These are phyloP conservation scores for Antigone vipio DNA, from an alignment of 2,113 vertebrate species.

Conservation along the genomic window DNA sequence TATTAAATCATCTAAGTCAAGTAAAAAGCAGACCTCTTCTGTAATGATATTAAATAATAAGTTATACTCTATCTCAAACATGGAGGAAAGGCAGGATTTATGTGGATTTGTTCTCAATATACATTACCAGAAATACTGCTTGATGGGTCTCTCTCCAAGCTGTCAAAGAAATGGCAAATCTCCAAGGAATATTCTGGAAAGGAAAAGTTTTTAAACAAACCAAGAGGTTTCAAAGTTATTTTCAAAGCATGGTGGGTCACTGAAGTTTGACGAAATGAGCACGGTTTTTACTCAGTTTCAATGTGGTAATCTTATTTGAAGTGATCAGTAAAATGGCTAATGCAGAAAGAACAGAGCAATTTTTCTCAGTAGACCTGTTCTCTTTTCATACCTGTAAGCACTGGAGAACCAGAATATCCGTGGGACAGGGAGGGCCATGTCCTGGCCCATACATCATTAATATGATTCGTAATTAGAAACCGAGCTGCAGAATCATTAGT, in stretches of 20 bases:
- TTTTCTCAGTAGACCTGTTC: not conserved
- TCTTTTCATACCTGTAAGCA: not conserved
- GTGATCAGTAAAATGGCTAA: not conserved
- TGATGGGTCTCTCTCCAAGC: not conserved
- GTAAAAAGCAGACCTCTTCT: slow-evolving; percentile 13
- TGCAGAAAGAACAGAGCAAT: not conserved
- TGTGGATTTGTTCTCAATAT: not conserved
- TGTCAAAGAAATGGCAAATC: slow-evolving; percentile 27
- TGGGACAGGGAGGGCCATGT: not conserved
- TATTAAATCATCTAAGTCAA: slow-evolving; percentile 19
- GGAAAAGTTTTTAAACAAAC: slow-evolving; percentile 47
- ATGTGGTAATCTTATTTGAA: slow-evolving; percentile 33
- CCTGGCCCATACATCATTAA: not conserved
- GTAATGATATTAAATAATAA: slow-evolving; percentile 25
- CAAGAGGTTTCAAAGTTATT: slow-evolving; percentile 12
- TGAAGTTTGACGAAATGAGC: slow-evolving; percentile 52
- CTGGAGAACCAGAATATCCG: not conserved
- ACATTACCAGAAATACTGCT: not conserved
- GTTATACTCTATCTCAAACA: not conserved
- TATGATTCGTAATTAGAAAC: not conserved
- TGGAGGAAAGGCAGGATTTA: slow-evolving; percentile 1
- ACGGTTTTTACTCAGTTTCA: slow-evolving; percentile 57
- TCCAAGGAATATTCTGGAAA: slow-evolving; percentile 32
- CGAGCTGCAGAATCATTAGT: not conserved
- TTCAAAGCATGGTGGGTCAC: slow-evolving; percentile 37